Base-by-base conservation (phyloP, 2,888 invertebrate species). In the Xestia ashworthii region DNA sequence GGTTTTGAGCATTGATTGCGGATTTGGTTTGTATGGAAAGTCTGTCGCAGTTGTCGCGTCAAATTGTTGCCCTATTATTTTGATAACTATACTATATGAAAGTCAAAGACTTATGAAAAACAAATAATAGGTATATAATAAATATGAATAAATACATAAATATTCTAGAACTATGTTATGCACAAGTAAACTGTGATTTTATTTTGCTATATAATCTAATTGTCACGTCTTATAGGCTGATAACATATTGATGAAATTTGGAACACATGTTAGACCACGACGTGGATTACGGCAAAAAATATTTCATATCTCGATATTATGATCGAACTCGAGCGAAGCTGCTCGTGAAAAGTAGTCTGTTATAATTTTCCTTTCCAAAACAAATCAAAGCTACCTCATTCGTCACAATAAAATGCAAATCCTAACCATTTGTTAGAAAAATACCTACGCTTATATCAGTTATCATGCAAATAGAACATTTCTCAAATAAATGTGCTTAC, bases 1-100 rank as follows among this genome's bases (percentile, higher is more conserved):
- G 78, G 85, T 77, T 84, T 69, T 48, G 46, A 16, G 6, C 32
- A 68, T 58, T 14, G 9, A 22, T 60, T 38, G 48, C 80, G 64
- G 64, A 14, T 80, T 80, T 73, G 25, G 48, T 68, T 44, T 11
- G 0, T 3, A 0, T 11, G 32, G 58, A 66, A 76, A 76, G 50
- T n/a, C 12, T 14, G 8, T 32, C 4, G 38, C 12, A 19, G 11
- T 58, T 67, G 5, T 25, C 3, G 8, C 19, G 38, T 53, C n/a
- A 14, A 25, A 25, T 55, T 22, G 3, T 68, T 38, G 22, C 32
- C 22, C 14, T 22, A 5, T 12, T 25, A 5, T 55, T 55, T 12
- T 55, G 12, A 25, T 55, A 44, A 11, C 9, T 11, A 9, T 6
- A 9, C 11, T 53, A 53, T 11, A n/a, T n/a, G 9, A 53, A n/a